These are phyloP conservation scores for Arctia plantaginis DNA, from an alignment of 2,888 invertebrate genomes.

Conservation along the genomic window DNA sequence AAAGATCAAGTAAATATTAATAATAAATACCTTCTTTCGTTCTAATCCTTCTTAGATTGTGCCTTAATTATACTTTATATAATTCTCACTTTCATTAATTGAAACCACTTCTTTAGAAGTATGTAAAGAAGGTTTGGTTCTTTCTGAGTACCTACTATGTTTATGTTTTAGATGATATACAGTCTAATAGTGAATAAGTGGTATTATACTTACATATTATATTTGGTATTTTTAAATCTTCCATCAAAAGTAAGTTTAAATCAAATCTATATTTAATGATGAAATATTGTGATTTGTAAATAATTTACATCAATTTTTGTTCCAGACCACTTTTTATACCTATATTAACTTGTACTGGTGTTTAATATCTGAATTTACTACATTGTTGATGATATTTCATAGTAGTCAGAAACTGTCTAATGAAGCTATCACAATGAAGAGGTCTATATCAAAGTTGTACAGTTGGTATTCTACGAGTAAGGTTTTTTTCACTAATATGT, in stretches of 20 bases:
- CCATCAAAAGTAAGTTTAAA: conserved; percentile 5
- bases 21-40: neutral
- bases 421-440: conserved; percentile 17
- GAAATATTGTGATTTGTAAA: neutral
- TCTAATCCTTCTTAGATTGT: neutral
- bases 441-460: conserved; percentile 18
- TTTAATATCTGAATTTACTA: neutral
- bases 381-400: conserved; percentile 9
- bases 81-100: too few species aligned
- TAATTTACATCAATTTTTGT: neutral
- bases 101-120: too few species aligned
- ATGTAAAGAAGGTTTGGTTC: too few species aligned
- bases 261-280: neutral
- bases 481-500: too few species aligned
- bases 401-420: conserved; percentile 31
- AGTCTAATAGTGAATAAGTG: neutral
- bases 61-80: too few species aligned
- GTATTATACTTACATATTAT: neutral
- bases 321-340: neutral
- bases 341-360: neutral
- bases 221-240: neutral
- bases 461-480: conserved; percentile 19
- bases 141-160: neutral
- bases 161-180: neutral
- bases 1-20: conserved; percentile 5